Base-by-base conservation (phyloP, 2,888 invertebrate species). In the Mesopsocus fuscifrons region DNA sequence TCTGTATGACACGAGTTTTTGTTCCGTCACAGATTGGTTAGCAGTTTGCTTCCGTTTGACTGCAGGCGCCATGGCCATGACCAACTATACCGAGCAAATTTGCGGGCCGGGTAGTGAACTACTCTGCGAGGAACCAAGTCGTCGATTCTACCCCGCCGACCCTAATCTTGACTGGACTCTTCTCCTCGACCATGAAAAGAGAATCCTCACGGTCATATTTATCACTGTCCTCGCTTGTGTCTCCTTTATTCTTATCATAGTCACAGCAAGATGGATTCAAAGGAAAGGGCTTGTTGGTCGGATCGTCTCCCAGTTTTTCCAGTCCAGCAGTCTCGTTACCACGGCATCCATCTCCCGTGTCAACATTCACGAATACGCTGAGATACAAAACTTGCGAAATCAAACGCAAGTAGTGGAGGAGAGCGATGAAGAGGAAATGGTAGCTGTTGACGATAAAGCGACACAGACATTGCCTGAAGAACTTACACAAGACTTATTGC, bases 401-500 rank as follows among this genome's bases (percentile, higher is more conserved):
- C 61, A 68, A 32, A 45, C 46, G 38, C 51, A 51, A 30, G 46
- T 45, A 47, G 5, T 52, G 48, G 31, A 50, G 43, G 42, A 50
- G 11, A 11, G 52, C 49, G 44, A 52, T 46, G 66, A 50, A 51
- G 65, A 49, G 51, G 57, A 54, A 1, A 48, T 49, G 26, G 49
- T 61, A 4, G 53, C 48, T 53, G 62, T 63, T 23, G 72, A 68
- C 50, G 71, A 76, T 52, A 74, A 74, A 58, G 70, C 69, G 21
- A 74, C 75, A 1, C 76, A 77, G 55, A 80, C 80, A 1, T 61
- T 80, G 41, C 80, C 80, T 0, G 79, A 78, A 55, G 79, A 80
- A 56, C 55, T 82, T 38, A 79, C 80, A 1, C 72, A 75, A 50
- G 81, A 82, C 52, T 66, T 81, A 41, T 60, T 82, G 46, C 74